Evolutionary conservation across 1,140 invertebrate genomes (phyloP).

Genomic region (Adoxophyes honmai): DNA sequence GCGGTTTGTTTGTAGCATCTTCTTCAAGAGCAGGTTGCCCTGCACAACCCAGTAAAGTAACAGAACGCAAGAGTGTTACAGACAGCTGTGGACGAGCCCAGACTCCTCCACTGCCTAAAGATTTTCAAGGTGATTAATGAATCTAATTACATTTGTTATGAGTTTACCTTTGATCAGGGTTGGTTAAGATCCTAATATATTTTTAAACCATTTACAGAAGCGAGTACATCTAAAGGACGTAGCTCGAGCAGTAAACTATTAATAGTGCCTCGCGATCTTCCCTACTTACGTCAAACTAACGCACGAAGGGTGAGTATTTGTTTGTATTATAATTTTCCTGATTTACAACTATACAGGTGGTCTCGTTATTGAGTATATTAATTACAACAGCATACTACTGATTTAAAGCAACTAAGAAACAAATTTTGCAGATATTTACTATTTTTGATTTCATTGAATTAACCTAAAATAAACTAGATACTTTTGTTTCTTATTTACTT

Average conservation of each 20-base stretch:
- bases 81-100: conserved; percentile 39
- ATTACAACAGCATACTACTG: too few species aligned
- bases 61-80: conserved; percentile 41
- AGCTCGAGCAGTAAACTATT: conserved; percentile 61
- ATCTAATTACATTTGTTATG: not conserved
- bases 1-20: conserved; percentile 48
- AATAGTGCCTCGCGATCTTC: conserved; percentile 66
- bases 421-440: too few species aligned
- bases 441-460: too few species aligned
- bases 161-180: conserved; percentile 4
- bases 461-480: too few species aligned
- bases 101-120: conserved; percentile 55
- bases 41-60: conserved; percentile 25
- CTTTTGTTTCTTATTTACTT: too few species aligned
- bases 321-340: not conserved
- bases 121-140: conserved; percentile 50
- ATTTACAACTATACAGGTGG: too few species aligned
- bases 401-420: too few species aligned
- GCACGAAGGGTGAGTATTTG: conserved; percentile 57
- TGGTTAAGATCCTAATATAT: conserved; percentile 14
- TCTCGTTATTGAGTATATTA: too few species aligned
- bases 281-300: conserved; percentile 73
- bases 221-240: conserved; percentile 58
- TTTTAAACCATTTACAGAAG: conserved; percentile 46
- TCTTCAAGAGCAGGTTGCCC: conserved; percentile 44